These are phyloP conservation scores for Mus spicilegus DNA, from an alignment of 2,113 vertebrate genomes.

Conservation along the genomic window DNA sequence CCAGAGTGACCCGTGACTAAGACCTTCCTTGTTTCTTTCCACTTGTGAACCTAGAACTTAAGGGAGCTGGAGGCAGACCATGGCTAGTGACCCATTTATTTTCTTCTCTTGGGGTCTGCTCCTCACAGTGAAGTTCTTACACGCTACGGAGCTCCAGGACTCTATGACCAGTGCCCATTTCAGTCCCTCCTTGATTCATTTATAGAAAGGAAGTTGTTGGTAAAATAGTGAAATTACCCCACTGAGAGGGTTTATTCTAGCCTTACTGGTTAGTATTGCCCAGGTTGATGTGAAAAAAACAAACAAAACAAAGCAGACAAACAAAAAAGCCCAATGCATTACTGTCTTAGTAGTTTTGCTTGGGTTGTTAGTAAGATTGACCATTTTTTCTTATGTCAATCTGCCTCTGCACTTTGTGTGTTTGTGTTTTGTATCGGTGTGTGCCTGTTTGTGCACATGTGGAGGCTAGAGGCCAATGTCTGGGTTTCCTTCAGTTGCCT, in stretches of 20 bases:
- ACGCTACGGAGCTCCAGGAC: not conserved
- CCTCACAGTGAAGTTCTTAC: not conserved
- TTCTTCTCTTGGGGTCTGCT: not conserved
- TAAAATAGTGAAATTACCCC: not conserved
- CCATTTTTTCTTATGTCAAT: not conserved
- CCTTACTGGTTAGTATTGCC: not conserved
- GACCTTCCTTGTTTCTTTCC: not conserved
- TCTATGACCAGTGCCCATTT: not conserved
- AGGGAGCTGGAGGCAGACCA: not conserved
- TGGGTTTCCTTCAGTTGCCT: not conserved
- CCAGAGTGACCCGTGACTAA: not conserved
- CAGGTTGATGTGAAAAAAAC: not conserved
- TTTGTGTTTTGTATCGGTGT: not conserved
- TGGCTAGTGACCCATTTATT: not conserved
- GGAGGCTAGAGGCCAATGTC: not conserved
- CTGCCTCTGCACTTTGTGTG: not conserved
- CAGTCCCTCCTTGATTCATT: not conserved
- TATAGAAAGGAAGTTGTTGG: not conserved
- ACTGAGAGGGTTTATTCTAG: not conserved
- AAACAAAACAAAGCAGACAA: too few species aligned
- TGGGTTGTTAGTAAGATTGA: not conserved
- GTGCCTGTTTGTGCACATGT: not conserved
- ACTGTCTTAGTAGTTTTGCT: not conserved
- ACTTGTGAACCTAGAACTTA: not conserved
- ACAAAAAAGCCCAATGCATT: not conserved